Evolutionary conservation across 2,797 vertebrate genomes (phyloP), one percentile per base, ranked within the genome.

Genomic region (Limnodromus scolopaceus): DNA sequence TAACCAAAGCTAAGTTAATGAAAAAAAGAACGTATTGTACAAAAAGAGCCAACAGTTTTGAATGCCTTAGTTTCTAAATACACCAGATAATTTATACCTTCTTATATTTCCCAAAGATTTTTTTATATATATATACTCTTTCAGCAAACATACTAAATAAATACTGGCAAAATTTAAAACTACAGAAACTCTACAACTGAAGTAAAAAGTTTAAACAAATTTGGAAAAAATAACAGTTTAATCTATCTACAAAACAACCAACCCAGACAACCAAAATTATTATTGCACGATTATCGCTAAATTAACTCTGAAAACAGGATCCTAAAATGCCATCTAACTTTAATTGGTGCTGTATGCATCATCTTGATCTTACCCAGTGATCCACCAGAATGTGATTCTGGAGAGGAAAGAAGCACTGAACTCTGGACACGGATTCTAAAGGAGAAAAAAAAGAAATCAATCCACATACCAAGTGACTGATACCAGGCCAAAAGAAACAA

Each of bases 341-440:
- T 23, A 83, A 89, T 20, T 49, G 13, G 5, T 41, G 49, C 32
- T 64, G 84, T 80, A 64, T 16, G 25, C 25, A 45, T 25, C 28
- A 65, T 81, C 30, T 38, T 78, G 28, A 41, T 86, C 98, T 98
- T 97, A 99, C 99, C 99, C 97, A 78, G 98, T 99, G 97, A 99
- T 99, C 99, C 99, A 99, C 99, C 99, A 99, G 97, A 99, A 99
- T 5, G 98, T 99, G 89, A 99, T 98, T 96, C 97, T 99, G 82
- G 99, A 99, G 27, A 99, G 99, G 96, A 99, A 99, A 23, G 99
- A 99, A 16, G 99, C 99, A 81, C 99, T 98, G 5, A 95, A 98
- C 66, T 99, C 99, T 22, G 99, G 99, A 93, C 99, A 99, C 2
- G 99, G 99, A 93, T 99, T 99, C 99, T 99, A 85, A 84, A 39